These are phyloP conservation scores for Cyanoramphus novaezelandiae DNA, from an alignment of 2,113 vertebrate species.

Conservation along the genomic window DNA sequence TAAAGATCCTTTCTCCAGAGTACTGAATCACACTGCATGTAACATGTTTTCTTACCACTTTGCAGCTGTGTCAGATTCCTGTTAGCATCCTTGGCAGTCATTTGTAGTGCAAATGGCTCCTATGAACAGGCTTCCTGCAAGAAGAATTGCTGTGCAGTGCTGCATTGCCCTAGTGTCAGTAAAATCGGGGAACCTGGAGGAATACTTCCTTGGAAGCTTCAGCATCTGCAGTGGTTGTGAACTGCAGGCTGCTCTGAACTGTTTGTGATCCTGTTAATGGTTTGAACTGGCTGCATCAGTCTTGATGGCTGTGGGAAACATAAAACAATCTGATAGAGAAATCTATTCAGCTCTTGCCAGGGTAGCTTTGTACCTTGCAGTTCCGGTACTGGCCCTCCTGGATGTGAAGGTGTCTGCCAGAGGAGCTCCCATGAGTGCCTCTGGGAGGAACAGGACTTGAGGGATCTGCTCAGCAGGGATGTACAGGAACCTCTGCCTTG, in stretches of 20 bases:
- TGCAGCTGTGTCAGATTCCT: not conserved
- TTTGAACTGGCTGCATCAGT: not conserved
- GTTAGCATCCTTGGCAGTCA: not conserved
- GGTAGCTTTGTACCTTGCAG: not conserved
- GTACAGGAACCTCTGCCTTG: not conserved
- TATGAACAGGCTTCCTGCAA: not conserved
- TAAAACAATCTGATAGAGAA: not conserved
- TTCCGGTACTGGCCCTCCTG: not conserved
- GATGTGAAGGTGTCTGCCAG: not conserved
- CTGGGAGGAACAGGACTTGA: not conserved
- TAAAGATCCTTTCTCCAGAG: not conserved
- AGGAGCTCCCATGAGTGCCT: not conserved
- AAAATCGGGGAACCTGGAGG: not conserved
- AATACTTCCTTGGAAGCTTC: conserved; percentile 16
- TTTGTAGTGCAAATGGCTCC: not conserved
- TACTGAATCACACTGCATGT: not conserved
- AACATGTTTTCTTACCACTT: not conserved
- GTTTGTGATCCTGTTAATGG: not conserved
- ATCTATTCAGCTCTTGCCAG: not conserved
- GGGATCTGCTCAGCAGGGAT: not conserved
- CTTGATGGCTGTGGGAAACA: not conserved
- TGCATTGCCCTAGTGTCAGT: not conserved
- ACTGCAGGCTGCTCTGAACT: not conserved
- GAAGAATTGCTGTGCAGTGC: not conserved
- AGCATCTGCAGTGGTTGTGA: not conserved